Base-by-base conservation (phyloP, 2,888 invertebrate species). In the Campaea margaritaria region DNA sequence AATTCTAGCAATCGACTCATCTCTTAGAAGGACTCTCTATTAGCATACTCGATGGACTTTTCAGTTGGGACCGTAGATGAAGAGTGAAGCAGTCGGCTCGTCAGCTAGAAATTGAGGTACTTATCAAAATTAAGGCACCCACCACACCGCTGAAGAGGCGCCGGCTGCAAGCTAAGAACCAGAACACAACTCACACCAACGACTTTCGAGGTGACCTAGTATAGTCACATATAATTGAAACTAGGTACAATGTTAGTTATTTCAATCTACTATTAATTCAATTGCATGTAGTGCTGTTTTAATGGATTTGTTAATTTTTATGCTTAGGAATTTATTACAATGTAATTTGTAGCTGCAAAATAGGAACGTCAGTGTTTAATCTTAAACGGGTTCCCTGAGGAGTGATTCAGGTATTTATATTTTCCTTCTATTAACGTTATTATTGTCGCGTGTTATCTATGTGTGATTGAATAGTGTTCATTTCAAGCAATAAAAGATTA, bases 371-470 rank as follows among this genome's bases (percentile, higher is more conserved):
- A 81, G 78, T 78, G 74, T 79, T 81, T 74, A 82, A 82, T 81
- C 82, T 85, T 87, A 86, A 83, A 85, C 86, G 87, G 82, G 88
- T 85, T 81, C 80, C 87, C 82, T 86, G 83, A 85, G 89, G 91
- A 89, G 84, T 84, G 79, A 83, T 83, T 88, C 91, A 92, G 91
- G 91, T 92, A 92, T 92, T 92, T 91, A 91, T 91, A 80, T 79
- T 82, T 78, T 39, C 8, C 76, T 80, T 83, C 79, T 85, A 85
- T 86, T 81, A 70, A 82, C 76, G 76, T 82, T 83, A 79, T 82
- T 76, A 81, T 73, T 83, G 78, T 84, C 78, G 77, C 81, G 78
- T 82, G 78, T 70, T 66, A 79, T 78, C 71, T 75, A 78, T 78
- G 83, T 88, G 83, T 86, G 85, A 81, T 82, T 74, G 75, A 70